Base-by-base conservation (phyloP, 1,140 invertebrate species). In the Eufriesea mexicana region DNA sequence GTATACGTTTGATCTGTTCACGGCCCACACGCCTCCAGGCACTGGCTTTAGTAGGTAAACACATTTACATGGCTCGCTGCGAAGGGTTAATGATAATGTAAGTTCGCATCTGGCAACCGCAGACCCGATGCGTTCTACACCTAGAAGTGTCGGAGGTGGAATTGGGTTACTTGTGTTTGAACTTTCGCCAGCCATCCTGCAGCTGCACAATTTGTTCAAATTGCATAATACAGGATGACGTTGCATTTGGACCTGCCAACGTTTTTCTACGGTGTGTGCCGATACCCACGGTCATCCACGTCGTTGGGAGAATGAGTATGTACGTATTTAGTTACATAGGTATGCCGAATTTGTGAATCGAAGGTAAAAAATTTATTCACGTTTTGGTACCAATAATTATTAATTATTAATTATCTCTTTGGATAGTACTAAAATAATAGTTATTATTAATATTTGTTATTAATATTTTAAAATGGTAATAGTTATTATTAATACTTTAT, bases 61-160 rank as follows among this genome's bases (percentile, higher is more conserved):
- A 83, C 80, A 82, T 88, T 88, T 83, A 82, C 83, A 79, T 47
- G 73, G 47, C 23, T n/a, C 25, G 47, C 23, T 54, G 59, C 42
- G 54, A 72, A 79, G 68, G 67, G 84, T 83, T 87, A 87, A 89
- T 87, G 85, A 89, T 89, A 87, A 89, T 87, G 79, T 87, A 85
- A 89, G 87, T 89, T 86, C 76, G 62, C 79, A 72, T 84, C 72
- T 73, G 57, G 62, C 83, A 67, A 79, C 79, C 57, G 68, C 68
- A 73, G 79, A 84, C 61, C 47, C 54, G 18, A 6, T 49, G 55
- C 23, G 47, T 74, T 20, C 42, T 28, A 51, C 35, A 2, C n/a
- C 7, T 10, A 23, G 76, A 87, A 85, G 47, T 76, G 62, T 49
- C n/a, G 57, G 6, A 25, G 45, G 55, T 5, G 25, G 45, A 64